Base-by-base conservation (phyloP, 2,113 vertebrate genomes). In the Aepyceros melampus region DNA sequence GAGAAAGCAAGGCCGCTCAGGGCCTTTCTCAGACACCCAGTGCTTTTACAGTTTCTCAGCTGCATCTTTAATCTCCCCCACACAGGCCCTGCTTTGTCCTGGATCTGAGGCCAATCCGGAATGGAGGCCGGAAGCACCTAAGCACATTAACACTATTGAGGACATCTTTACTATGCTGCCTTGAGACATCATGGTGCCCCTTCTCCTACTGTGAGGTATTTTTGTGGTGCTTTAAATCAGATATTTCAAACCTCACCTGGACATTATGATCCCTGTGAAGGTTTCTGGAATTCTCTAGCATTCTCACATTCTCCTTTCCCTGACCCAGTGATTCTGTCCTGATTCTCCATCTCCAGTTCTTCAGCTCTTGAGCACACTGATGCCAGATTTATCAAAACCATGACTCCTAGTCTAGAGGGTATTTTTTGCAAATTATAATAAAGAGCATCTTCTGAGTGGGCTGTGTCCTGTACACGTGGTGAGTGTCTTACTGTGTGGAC, bases 1-100 rank as follows among this genome's bases (percentile, higher is more conserved):
- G 19, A 67, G 74, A 51, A 0, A 55, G 17, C 2, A 0, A 7
- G 3, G 12, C 17, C 1, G 4, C 29, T 89, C 14, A 23, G 5
- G 4, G 16, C 9, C 5, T 43, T n/a, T 81, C 33, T 45, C 25
- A 82, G 74, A 8, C 0, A 23, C 56, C 33, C 4, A n/a, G 33
- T 4, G 23, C 29, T 33, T 33, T 58, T 58, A 12, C 40, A 19
- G 16, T 29, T 23, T 8, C 27, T 64, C 3, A 58, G 21, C 2
- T 49, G 67, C 25, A 23, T 55, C 55, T 40, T 36, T 21, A n/a
- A 7, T 87, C 62, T 87, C 11, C 11, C 15, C 11, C 1, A 8
- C 6, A 25, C 3, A 9, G 6, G 14, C 15, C 64, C 49, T 89
- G 21, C 9, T 21, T 79, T n/a, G 19, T 23, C 29, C 87, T 7